phyloP scores from a whole-genome alignment of 2,888 invertebrate genomes.

The Oscheius sp. region DNA sequence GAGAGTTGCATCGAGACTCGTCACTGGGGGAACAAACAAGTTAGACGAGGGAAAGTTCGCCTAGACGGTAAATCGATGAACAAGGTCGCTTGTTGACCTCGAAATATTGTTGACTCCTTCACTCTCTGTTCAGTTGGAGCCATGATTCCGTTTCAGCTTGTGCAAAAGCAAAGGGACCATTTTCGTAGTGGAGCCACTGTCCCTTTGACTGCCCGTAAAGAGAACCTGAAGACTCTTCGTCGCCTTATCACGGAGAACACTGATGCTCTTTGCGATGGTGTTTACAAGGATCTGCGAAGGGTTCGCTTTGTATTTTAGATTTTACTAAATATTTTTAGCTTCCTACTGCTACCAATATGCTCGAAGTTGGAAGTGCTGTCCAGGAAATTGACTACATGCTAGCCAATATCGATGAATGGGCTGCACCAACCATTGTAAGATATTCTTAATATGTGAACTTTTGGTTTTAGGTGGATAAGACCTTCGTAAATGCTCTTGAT shows the following conservation, averaged over 20 bases:
- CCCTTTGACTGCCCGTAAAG: constrained; percentile 1
- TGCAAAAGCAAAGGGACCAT: constrained; percentile 24
- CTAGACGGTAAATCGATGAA: no score
- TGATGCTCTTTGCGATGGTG: constrained; percentile 20
- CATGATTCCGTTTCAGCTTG: constrained; percentile 20
- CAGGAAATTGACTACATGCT: constrained; percentile 59
- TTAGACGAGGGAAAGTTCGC: no score
- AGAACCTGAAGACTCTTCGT: constrained; percentile 12
- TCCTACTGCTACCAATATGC: constrained; percentile 24
- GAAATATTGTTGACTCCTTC: no score
- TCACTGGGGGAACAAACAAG: no score
- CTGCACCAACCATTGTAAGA: constrained; percentile 35
- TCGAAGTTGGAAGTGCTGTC: constrained; percentile 21
- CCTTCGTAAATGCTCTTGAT: constrained; percentile 34
- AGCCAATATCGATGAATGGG: constrained; percentile 57
- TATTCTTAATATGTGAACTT: no score
- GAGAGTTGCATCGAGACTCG: no score
- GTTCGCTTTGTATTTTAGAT: not conserved
- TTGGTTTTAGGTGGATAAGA: constrained; percentile 1
- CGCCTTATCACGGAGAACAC: constrained; percentile 26
- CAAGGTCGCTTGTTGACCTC: no score
- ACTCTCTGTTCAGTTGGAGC: no score
- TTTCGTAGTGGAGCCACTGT: constrained; percentile 19
- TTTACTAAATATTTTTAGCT: constrained; percentile 2
- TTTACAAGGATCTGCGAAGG: constrained; percentile 27